phyloP scores from a whole-genome alignment of 2,113 vertebrate genomes.

The Lipophrys pholis region DNA sequence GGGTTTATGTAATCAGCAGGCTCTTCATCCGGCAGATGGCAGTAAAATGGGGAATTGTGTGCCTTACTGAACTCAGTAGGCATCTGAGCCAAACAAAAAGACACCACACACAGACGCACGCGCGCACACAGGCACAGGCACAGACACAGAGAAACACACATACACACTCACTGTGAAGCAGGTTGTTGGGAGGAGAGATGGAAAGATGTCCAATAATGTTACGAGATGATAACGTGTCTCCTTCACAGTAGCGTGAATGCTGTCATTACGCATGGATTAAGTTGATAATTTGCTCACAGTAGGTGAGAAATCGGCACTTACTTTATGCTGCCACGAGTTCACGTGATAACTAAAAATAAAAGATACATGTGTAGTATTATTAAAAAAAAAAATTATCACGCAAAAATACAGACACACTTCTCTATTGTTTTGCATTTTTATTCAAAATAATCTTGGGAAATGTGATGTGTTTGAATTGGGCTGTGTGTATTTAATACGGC shows the following conservation, averaged over 20 bases:
- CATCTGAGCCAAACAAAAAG: conserved; percentile 63
- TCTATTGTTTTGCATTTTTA: not conserved
- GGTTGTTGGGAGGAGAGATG: conserved; percentile 30
- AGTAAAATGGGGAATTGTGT: conserved; percentile 73
- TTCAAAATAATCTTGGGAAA: not conserved
- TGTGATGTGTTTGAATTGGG: conserved; percentile 21
- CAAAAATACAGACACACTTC: not conserved
- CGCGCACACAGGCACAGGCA: conserved; percentile 9
- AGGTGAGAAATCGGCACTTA: conserved; percentile 47
- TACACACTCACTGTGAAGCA: not conserved
- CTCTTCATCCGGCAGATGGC: conserved; percentile 83
- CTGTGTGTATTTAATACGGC: conserved; percentile 29
- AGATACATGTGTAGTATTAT: not conserved
- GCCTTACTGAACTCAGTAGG: conserved; percentile 65
- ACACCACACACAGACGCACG: conserved; percentile 28
- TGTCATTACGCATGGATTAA: conserved; percentile 56
- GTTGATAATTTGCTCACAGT: conserved; percentile 45
- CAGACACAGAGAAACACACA: too few species aligned
- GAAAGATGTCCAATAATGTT: conserved; percentile 55
- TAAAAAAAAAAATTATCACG: not conserved
- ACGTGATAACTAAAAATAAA: conserved; percentile 3
- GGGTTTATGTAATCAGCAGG: conserved; percentile 79
- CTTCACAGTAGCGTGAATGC: conserved; percentile 32
- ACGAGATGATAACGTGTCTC: conserved; percentile 49
- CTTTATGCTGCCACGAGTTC: not conserved